These are phyloP conservation scores for Anguilla rostrata DNA, from an alignment of 2,113 vertebrate species.

Conservation along the genomic window DNA sequence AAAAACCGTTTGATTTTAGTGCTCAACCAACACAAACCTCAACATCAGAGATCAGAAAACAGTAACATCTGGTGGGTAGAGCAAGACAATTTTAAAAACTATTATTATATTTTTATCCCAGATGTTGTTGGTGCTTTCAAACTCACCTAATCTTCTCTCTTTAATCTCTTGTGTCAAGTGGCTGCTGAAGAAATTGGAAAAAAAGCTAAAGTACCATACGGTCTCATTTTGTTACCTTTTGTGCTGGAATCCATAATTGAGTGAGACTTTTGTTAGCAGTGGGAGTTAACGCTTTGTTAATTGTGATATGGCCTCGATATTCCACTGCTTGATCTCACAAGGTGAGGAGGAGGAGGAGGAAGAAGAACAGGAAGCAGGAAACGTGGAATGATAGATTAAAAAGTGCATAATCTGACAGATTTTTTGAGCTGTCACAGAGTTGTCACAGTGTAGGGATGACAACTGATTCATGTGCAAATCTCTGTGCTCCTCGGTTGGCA, in stretches of 20 bases:
- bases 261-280: slow-evolving; percentile 49
- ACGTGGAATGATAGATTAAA: slow-evolving; percentile 67
- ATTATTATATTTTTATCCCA: not conserved
- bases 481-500: slow-evolving; percentile 84
- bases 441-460: slow-evolving; percentile 85
- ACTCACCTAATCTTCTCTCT: not conserved
- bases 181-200: slow-evolving; percentile 66
- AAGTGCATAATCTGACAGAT: slow-evolving; percentile 71
- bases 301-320: slow-evolving; percentile 73
- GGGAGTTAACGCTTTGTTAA: slow-evolving; percentile 61
- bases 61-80: not conserved
- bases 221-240: slow-evolving; percentile 66
- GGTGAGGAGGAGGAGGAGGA: slow-evolving; percentile 27
- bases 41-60: not conserved
- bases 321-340: slow-evolving; percentile 59
- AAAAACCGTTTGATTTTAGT: not conserved
- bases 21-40: not conserved
- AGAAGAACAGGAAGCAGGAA: slow-evolving; percentile 37
- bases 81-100: not conserved
- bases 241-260: slow-evolving; percentile 58
- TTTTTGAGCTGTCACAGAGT: slow-evolving; percentile 77
- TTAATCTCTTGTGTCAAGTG: slow-evolving; percentile 48
- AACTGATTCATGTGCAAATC: slow-evolving; percentile 98
- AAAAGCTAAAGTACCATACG: slow-evolving; percentile 33
- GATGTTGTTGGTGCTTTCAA: not conserved